Evolutionary conservation across 2,113 vertebrate species (phyloP), one percentile per base, ranked within the genome.

Genomic region (Amphilophus citrinellus): DNA sequence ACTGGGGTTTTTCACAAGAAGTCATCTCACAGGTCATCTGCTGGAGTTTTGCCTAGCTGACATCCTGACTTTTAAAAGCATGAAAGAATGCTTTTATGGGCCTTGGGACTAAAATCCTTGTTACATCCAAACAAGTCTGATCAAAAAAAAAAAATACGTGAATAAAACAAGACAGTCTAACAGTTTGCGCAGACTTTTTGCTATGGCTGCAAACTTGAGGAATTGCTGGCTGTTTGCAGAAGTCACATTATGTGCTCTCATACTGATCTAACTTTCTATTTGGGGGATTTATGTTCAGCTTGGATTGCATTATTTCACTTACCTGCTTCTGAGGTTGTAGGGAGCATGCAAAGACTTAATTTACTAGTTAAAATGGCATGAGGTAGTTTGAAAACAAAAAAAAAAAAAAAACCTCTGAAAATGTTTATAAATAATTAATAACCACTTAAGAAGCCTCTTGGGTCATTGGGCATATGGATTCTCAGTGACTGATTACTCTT

Each of bases 371-470:
- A 13, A 57, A 35, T 22, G 7, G 20, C 2, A 10, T 15, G 4
- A 60, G 18, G 30, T 1, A 76, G 22, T 39, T 47, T 68, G 14
- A 1, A 6, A 3, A 24, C 30, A 15, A 44, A 32, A 32, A 18
- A 53, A 20, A 17, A 27, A 27, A 27, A 27, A 27, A 27, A 27
- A 24, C 24, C 37, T 61, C n/a, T 37, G 10, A 56, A 56, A 56
- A 73, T 56, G 27, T 50, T 22, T 66, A n/a, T 59, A 27, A 27
- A 81, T 79, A 9, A 53, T 77, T 76, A 18, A 83, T 61, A 58
- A 73, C 61, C 4, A 14, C 24, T 65, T 80, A 63, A 75, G 68
- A 73, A 14, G 13, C 44, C 35, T 68, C 15, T 44, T 13, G 59
- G 61, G n/a, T 22, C 30, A 63, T 53, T 76, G 11, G 22, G 24